Conservation (phyloP, 2,888 invertebrate genomes). For the Lasioglossum leucozonium region DNA sequence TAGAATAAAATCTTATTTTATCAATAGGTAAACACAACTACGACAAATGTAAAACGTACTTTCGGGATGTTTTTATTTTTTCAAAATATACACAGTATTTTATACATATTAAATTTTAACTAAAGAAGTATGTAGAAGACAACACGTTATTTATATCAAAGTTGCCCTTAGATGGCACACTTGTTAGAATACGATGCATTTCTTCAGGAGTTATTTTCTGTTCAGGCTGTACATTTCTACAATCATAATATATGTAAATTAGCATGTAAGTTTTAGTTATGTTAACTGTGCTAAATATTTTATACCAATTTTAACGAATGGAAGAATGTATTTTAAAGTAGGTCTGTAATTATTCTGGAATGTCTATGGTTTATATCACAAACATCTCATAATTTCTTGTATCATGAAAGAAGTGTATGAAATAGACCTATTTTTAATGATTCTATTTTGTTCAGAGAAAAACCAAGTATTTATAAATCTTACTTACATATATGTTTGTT, state of each 20-base stretch:
- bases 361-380: not conserved
- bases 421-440: not conserved
- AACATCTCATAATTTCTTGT: not conserved
- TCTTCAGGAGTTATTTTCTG: slow-evolving; percentile 61
- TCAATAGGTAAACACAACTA: not conserved
- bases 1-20: not conserved
- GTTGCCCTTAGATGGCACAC: slow-evolving; percentile 90
- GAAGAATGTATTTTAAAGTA: not conserved
- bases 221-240: slow-evolving; percentile 79
- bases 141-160: slow-evolving; percentile 92
- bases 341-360: too few relatives aligned
- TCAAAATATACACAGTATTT: slow-evolving; percentile 1
- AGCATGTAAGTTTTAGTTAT: not conserved
- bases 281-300: not conserved
- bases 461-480: slow-evolving; percentile 21
- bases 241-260: slow-evolving; percentile 64
- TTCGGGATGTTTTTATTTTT: slow-evolving; percentile 25
- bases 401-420: not conserved
- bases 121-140: slow-evolving; percentile 94
- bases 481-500: slow-evolving; percentile 31
- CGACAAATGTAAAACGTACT: not conserved
- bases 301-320: slow-evolving; percentile 5
- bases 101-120: slow-evolving; percentile 84
- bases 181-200: slow-evolving; percentile 87
- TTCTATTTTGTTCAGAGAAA: not conserved